A percentile compares a stretch with the other conserved stretches of the same genome.
phyloP scores from a whole-genome alignment of 1,140 invertebrate genomes.

The Babylonia areolata region DNA sequence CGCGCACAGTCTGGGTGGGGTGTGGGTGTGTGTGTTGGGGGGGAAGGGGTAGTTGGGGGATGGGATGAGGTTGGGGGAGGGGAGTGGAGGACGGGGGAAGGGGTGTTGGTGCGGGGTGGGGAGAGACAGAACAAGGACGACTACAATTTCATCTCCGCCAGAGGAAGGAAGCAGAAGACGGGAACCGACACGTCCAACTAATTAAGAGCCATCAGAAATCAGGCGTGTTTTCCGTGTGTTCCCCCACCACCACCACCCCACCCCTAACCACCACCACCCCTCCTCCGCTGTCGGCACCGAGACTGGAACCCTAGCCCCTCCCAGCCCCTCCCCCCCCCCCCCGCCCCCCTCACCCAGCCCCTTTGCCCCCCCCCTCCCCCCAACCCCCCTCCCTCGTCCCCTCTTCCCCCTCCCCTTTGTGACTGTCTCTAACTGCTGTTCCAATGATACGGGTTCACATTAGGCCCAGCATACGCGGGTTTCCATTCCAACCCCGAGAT shows the following conservation, averaged over 20 bases:
- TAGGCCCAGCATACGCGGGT: background rate
- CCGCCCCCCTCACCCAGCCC: background rate
- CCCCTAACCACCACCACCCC: background rate
- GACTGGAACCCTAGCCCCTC: background rate
- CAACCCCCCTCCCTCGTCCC: no score
- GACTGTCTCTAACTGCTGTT: background rate
- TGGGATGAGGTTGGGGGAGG: no score
- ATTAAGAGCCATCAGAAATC: slow-evolving; percentile 1
- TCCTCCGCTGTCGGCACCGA: background rate
- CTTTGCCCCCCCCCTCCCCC: background rate
- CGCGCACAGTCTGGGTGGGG: no score
- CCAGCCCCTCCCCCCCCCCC: background rate
- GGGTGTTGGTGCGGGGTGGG: no score
- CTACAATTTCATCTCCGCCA: background rate
- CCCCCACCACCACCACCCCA: no score
- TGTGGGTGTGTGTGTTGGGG: no score
- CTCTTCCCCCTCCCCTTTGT: no score
- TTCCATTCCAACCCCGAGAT: no score
- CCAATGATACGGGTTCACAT: background rate
- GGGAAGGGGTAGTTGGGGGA: no score
- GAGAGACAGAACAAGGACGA: background rate
- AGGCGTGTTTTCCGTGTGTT: background rate
- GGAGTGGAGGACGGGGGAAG: no score
- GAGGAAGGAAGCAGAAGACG: background rate
- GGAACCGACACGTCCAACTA: slow-evolving; percentile 14